Conservation (phyloP, 2,888 invertebrate genomes). For the Mesorhabditis belari region DNA sequence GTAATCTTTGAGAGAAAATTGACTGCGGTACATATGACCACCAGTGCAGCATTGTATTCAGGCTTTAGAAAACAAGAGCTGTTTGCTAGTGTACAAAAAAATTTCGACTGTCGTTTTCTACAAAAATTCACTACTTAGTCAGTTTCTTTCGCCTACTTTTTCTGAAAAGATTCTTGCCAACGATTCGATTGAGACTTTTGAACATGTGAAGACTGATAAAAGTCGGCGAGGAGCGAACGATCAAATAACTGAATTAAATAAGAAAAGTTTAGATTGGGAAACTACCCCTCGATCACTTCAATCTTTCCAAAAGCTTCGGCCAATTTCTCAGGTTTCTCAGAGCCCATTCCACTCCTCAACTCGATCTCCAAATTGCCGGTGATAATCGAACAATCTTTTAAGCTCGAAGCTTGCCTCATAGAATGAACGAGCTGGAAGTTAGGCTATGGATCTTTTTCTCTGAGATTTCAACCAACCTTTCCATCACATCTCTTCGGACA, state of each 20-base stretch:
- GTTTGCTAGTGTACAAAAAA: too few relatives aligned
- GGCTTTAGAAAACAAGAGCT: too few relatives aligned
- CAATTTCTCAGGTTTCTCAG: slow-evolving; percentile 28
- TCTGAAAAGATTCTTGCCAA: slow-evolving; percentile 55
- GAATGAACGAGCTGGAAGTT: slow-evolving; percentile 66
- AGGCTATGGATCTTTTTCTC: not conserved
- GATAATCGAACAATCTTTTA: slow-evolving; percentile 80
- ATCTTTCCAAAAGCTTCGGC: slow-evolving; percentile 36
- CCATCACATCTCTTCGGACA: slow-evolving; percentile 1
- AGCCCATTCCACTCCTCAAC: slow-evolving; percentile 65
- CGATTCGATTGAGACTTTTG: slow-evolving; percentile 53
- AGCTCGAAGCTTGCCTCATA: slow-evolving; percentile 70
- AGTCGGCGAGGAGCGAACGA: slow-evolving; percentile 66
- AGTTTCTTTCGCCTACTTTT: not conserved
- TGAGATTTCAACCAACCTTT: slow-evolving; percentile 8
- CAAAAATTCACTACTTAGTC: too few relatives aligned
- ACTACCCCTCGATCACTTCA: slow-evolving; percentile 23
- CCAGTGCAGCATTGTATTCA: too few relatives aligned
- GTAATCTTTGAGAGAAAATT: too few relatives aligned
- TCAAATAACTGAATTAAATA: slow-evolving; percentile 63
- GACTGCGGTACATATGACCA: too few relatives aligned
- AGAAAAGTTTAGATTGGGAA: not conserved
- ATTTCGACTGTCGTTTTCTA: too few relatives aligned
- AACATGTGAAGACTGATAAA: slow-evolving; percentile 56
- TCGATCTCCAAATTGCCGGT: slow-evolving; percentile 76